phyloP scores from a whole-genome alignment of 2,888 invertebrate species.

The Heteropelma amictum region DNA sequence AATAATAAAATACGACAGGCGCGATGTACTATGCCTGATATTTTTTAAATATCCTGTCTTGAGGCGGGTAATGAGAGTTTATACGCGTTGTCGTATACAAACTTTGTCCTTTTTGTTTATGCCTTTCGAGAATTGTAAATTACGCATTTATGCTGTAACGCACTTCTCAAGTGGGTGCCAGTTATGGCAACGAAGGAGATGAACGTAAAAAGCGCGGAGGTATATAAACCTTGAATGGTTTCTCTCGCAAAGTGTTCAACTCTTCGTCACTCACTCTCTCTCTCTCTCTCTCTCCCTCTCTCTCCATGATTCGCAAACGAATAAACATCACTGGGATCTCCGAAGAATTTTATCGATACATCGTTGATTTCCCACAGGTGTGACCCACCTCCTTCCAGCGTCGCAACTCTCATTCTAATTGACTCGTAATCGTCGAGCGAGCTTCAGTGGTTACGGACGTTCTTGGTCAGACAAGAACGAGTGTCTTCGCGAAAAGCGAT shows the following conservation, averaged over 20 bases:
- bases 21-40: too few species aligned
- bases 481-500: background rate
- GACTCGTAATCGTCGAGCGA: conserved; percentile 27
- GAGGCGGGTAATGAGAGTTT: too few species aligned
- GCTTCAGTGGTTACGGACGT: conserved; percentile 25
- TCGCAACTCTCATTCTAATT: conserved; percentile 30
- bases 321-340: conserved; percentile 20
- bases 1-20: too few species aligned
- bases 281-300: conserved; percentile 44
- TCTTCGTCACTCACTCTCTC: conserved; percentile 55
- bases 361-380: conserved; percentile 47
- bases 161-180: conserved; percentile 43
- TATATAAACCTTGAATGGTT: conserved; percentile 50
- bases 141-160: conserved; percentile 9
- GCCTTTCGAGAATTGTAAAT: conserved; percentile 13
- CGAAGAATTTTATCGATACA: background rate
- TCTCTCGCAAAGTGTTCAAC: conserved; percentile 3
- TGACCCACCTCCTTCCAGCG: conserved; percentile 46
- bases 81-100: too few species aligned
- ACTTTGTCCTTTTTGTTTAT: too few species aligned
- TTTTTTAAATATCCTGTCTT: too few species aligned
- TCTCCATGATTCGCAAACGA: conserved; percentile 10
- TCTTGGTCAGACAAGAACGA: conserved; percentile 29
- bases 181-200: conserved; percentile 44
- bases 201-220: conserved; percentile 30